Conservation (phyloP, 2,113 vertebrate genomes). For the Psammodynastes pulverulentus region DNA sequence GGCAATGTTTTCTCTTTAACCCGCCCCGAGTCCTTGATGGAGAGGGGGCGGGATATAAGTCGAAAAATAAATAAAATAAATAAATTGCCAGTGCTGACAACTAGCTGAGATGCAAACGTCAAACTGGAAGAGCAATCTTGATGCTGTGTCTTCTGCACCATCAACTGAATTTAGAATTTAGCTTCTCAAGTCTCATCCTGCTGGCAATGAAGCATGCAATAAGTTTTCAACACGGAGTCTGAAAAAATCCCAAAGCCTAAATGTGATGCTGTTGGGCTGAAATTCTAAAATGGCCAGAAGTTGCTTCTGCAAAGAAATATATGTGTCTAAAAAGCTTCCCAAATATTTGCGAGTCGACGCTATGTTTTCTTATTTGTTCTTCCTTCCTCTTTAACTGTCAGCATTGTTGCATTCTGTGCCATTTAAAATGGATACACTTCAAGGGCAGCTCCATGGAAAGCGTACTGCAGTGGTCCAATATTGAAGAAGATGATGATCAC, state of each 20-base stretch:
- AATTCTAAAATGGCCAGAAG: not conserved
- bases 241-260: not conserved
- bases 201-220: not conserved
- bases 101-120: constrained; percentile 24
- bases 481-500: not conserved
- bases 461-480: not conserved
- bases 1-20: constrained; percentile 35
- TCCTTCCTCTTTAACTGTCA: not conserved
- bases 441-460: not conserved
- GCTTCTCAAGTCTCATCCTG: constrained; percentile 23
- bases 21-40: no score
- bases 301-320: not conserved
- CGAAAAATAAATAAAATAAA: no score
- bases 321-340: not conserved
- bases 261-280: not conserved
- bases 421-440: not conserved
- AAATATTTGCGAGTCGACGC: not conserved
- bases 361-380: not conserved
- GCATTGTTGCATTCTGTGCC: not conserved
- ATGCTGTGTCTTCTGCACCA: constrained; percentile 12
- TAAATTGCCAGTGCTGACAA: constrained; percentile 35
- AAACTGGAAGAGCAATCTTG: constrained; percentile 13
- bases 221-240: not conserved
- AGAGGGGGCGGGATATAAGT: no score
- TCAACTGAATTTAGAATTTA: constrained; percentile 44